phyloP scores from a whole-genome alignment of 2,888 invertebrate species.

The Brenthis hecate region DNA sequence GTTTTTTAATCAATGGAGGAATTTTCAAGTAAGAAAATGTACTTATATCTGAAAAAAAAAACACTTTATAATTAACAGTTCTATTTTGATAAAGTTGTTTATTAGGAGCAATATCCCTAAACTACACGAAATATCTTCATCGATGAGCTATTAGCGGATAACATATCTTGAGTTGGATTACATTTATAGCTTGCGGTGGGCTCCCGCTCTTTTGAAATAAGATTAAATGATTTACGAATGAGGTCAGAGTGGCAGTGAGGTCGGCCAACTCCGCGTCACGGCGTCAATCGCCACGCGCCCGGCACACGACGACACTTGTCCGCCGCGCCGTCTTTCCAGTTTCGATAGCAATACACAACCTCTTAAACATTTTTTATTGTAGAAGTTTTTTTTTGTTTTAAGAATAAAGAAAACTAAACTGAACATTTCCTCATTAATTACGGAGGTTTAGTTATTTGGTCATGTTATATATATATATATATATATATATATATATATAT shows the following conservation, averaged over 20 bases:
- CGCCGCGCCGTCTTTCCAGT: conserved; percentile 44
- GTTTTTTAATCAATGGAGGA: too few relatives aligned
- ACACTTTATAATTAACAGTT: background rate
- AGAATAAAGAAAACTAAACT: too few relatives aligned
- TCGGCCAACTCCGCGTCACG: conserved; percentile 57
- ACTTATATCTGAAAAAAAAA: too few relatives aligned
- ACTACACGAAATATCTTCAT: conserved; percentile 43
- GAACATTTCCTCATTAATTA: too few relatives aligned
- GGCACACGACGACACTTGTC: conserved; percentile 55
- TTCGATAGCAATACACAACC: conserved; percentile 5
- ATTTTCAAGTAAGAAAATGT: too few relatives aligned
- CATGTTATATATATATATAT: too few relatives aligned
- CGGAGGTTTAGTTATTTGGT: too few relatives aligned
- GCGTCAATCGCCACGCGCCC: conserved; percentile 58
- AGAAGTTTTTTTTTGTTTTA: too few relatives aligned
- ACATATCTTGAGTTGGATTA: conserved; percentile 45
- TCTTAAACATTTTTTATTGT: background rate
- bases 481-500: too few relatives aligned
- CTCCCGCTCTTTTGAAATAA: conserved; percentile 66
- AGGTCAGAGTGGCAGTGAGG: conserved; percentile 73
- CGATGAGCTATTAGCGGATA: conserved; percentile 37
- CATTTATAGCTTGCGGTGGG: conserved; percentile 57
- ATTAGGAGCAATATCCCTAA: conserved; percentile 33
- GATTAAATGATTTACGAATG: conserved; percentile 79
- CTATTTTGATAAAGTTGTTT: conserved; percentile 9